These are phyloP conservation scores for Lasioglossum lativentre DNA, from an alignment of 2,888 invertebrate genomes.

Conservation along the genomic window DNA sequence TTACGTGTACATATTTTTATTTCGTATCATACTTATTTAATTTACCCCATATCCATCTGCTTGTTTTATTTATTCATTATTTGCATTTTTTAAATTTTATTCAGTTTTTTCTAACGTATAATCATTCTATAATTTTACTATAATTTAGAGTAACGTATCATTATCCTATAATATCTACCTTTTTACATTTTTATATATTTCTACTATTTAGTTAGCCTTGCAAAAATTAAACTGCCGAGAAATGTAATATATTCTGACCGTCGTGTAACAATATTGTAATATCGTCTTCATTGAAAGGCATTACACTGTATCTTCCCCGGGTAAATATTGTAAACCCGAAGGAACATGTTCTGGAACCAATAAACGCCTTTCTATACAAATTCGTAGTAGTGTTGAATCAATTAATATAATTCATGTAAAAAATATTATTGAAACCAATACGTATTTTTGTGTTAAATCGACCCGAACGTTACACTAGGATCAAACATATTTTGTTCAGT, in stretches of 20 bases:
- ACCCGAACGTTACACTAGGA: neutral
- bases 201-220: neutral
- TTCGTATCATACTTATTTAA: too few relatives aligned
- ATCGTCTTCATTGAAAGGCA: neutral
- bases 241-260: neutral
- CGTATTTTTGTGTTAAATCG: neutral
- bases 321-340: conserved; percentile 3
- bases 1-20: neutral
- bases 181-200: neutral
- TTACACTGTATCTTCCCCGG: neutral
- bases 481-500: neutral
- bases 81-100: too few relatives aligned
- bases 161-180: neutral
- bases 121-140: too few relatives aligned
- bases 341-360: neutral
- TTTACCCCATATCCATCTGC: too few relatives aligned
- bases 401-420: neutral
- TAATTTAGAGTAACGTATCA: too few relatives aligned
- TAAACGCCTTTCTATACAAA: neutral
- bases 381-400: neutral
- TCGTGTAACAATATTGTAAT: neutral
- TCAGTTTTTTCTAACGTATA: too few relatives aligned
- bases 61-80: too few relatives aligned
- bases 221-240: neutral
- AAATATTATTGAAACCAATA: neutral